Base-by-base conservation (phyloP, 2,888 invertebrate species). In the Leucophenga montana region DNA sequence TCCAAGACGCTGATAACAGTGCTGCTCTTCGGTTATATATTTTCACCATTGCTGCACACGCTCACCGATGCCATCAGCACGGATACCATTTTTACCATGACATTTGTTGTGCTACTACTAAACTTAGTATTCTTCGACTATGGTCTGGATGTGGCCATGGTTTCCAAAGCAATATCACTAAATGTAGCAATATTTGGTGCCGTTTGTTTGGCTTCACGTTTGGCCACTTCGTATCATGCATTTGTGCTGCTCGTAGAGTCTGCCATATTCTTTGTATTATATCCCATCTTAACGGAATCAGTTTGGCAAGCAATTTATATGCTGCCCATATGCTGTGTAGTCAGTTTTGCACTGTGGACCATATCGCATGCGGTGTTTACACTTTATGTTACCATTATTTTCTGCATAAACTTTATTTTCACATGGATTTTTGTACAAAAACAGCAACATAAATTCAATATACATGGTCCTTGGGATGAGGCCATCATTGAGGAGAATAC, bases 381-480 rank as follows among this genome's bases (percentile, higher is more conserved):
- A 74, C 90, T 93, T 73, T 95, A 94, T 87, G 78, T 92, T 5
- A 81, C 90, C 8, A 88, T 91, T 54, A 90, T 93, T 9, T 73
- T 92, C 11, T 91, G 95, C 81, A 90, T 95, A 48, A 94, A 93
- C 85, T 84, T 94, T 11, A 89, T 94, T 65, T 95, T 94, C 85
- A 96, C 96, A 0, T 85, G 91, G 3, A 91, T 93, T 86, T 97
- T 95, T 89, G 92, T 95, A 0, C 90, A 89, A 67, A 94, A 94
- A 90, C 95, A 95, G 84, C 92, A 90, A 48, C 93, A 93, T 85
- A 97, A 96, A 85, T 93, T 95, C 82, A 98, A 97, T 88, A 98
- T 97, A 74, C 95, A 98, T 88, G 98, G 98, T 0, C 98, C 98
- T 0, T 99, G 98, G 98, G 98, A 98, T 88, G 98, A 99, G 86